A percentile compares a stretch with the other conserved stretches of the same genome.
Conservation (phyloP, 2,888 invertebrate species). For the Buathra laborator region DNA sequence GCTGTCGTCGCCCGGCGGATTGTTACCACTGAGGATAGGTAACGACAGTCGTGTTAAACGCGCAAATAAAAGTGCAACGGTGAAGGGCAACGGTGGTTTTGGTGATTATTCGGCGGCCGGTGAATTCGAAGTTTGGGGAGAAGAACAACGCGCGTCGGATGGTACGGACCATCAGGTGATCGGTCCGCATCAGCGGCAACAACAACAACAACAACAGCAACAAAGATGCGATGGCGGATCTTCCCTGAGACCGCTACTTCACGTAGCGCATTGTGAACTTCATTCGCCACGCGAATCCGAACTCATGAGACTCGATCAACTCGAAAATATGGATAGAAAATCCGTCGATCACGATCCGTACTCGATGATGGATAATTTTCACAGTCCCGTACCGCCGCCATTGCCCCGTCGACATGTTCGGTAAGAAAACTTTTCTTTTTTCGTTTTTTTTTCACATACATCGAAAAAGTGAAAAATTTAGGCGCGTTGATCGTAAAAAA, state of each 20-base stretch:
- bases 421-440: constrained; percentile 75
- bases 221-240: constrained; percentile 83
- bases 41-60: constrained; percentile 57
- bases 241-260: constrained; percentile 82
- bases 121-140: constrained; percentile 84
- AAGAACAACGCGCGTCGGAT: constrained; percentile 79
- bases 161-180: constrained; percentile 76
- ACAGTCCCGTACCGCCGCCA: constrained; percentile 83
- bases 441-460: neutral
- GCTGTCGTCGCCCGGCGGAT: constrained; percentile 69
- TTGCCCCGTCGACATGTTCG: constrained; percentile 83
- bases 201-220: constrained; percentile 72
- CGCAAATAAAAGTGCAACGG: constrained; percentile 74
- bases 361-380: constrained; percentile 84
- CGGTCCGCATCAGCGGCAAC: constrained; percentile 71
- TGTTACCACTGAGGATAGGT: constrained; percentile 65
- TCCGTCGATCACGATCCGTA: constrained; percentile 80
- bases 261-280: constrained; percentile 84
- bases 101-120: constrained; percentile 84
- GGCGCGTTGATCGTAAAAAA: too few species aligned
- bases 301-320: constrained; percentile 82
- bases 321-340: constrained; percentile 82
- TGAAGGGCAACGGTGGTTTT: constrained; percentile 84
- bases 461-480: too few species aligned
- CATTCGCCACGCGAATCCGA: constrained; percentile 84